Base-by-base conservation (phyloP, 1,140 invertebrate genomes). In the Papilio xuthus region DNA sequence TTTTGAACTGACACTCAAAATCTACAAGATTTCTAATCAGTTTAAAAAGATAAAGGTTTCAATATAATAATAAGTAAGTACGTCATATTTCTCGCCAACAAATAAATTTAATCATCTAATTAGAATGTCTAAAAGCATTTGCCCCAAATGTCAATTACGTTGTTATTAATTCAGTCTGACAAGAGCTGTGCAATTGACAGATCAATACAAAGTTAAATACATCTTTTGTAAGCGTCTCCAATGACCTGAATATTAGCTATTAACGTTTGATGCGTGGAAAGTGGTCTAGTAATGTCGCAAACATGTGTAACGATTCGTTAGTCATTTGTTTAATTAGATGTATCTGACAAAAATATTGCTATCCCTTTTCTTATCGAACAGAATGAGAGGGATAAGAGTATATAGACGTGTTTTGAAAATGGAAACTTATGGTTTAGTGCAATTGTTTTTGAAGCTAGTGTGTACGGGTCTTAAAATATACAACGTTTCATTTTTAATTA, bases 141-240 rank as follows among this genome's bases (percentile, higher is more conserved):
- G 60, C 13, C 60, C 60, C 60, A 67, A 26, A 67, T 60, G 20
- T 60, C 56, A 60, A 60, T 60, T 67, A 67, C 60, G 1, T 15
- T 28, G 10, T 26, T 26, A 60, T 60, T 12, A 60, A 60, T 28
- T 63, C 12, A 26, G 10, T 4, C 53, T 56, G 53, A 63, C 26
- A 28, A 18, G 15, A 28, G 23, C 12, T 28, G 23, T 63, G 26
- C 60, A 28, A 28, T 63, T 28, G 60, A 63, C 60, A 63, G 26
- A 28, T 28, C 60, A 63, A 63, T 28, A 60, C 56, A 10, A 15
- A 63, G 23, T 32, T 63, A 63, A 28, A 63, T 63, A 63, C 60
- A 63, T 26, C 60, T 63, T 63, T 63, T 63, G 60, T 63, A 63
- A 63, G 60, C 53, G 53, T 26, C 60, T 32, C 60, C 23, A 63